Percentiles rank a stretch among this genome's conserved stretches.
These are phyloP conservation scores for Smittia sp. DNA, from an alignment of 2,888 invertebrate genomes.

Conservation along the genomic window DNA sequence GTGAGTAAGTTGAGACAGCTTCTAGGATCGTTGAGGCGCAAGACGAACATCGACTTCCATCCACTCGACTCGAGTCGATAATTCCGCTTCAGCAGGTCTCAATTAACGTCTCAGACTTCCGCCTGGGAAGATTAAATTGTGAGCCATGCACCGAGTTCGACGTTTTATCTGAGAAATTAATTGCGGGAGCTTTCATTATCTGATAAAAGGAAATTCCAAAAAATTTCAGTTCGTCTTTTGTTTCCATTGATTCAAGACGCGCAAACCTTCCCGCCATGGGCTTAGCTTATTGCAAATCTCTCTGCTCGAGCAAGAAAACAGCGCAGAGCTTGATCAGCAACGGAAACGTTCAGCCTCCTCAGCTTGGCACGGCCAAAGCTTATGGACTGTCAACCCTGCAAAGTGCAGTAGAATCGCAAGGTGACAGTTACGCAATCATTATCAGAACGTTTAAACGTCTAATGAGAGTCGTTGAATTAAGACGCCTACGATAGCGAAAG, in stretches of 20 bases:
- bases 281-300: constrained; percentile 9
- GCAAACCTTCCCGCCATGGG: not conserved
- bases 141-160: no score
- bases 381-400: constrained; percentile 4
- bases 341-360: not conserved
- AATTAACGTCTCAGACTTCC: no score
- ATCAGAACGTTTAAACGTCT: not conserved
- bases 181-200: not conserved
- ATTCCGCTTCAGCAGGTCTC: no score
- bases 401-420: not conserved
- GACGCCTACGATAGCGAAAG: no score
- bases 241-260: not conserved
- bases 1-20: no score
- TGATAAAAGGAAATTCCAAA: not conserved
- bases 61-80: no score
- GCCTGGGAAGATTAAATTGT: no score
- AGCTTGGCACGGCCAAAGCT: not conserved
- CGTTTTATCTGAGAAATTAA: not conserved
- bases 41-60: no score
- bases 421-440: not conserved
- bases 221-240: constrained; percentile 4
- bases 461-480: no score
- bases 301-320: not conserved
- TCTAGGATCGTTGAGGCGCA: no score
- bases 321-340: not conserved